Evolutionary conservation across 2,888 invertebrate species (phyloP), one percentile per base, ranked within the genome.

Genomic region (Trichopria drosophilae): DNA sequence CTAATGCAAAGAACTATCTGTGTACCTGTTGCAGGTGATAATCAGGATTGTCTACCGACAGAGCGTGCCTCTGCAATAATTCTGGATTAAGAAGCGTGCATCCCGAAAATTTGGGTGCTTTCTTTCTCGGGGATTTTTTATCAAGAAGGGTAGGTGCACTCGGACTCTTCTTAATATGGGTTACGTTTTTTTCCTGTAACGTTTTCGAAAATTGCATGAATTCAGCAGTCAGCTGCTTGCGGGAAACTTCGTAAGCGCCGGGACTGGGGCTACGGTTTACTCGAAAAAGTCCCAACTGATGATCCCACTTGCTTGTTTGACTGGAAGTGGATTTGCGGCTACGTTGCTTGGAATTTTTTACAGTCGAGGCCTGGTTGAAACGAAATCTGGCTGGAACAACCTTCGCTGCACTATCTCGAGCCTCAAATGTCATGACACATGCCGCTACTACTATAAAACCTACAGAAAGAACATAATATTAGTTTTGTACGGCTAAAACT

Each of bases 391-490:
- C 90, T 1, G 93, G 93, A 12, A 92, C 90, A 43, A 95, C 91
- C 74, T 89, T 90, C 2, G 94, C 92, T 0, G 96, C 92, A 55
- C 92, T 92, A 76, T 97, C 97, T 3, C 96, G 83, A 1, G 94
- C 93, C 72, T 97, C 97, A 71, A 97, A 94, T n/a, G 96, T 97
- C 89, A 97, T 93, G 43, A 98, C 97, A 71, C 96, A 96, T 0
- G 96, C 94, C 22, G 96, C 93, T 16, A 97, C 96, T 29, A 97
- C 91, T 61, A 95, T 92, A 74, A 97, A 97, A 28, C 93, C 90
- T 90, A 68, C 2, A 67, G 56, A 26, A 39, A 52, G 18, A 23
- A 20, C 9, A 10, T 9, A n/a, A 13, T 13, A n/a, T n/a, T n/a
- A n/a, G n/a, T n/a, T n/a, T n/a, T n/a, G n/a, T n/a, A n/a, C n/a